phyloP scores from a whole-genome alignment of 2,888 invertebrate species.

The Geotrupes spiniger region DNA sequence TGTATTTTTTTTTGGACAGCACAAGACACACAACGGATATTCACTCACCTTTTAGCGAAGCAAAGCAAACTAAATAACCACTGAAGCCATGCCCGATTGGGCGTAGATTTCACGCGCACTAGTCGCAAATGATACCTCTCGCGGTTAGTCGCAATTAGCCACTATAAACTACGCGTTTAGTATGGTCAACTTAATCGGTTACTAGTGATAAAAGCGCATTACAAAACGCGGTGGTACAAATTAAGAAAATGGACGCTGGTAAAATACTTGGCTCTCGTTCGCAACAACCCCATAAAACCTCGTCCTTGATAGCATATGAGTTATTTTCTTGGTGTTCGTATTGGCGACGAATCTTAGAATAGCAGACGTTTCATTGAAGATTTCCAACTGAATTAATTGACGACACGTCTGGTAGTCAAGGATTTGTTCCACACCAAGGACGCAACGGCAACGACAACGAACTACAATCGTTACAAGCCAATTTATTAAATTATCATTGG shows the following conservation, averaged over 20 bases:
- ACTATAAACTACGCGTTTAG: slow-evolving; percentile 5
- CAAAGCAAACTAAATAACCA: slow-evolving; percentile 30
- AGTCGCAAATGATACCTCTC: not conserved
- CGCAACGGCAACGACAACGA: too few relatives aligned
- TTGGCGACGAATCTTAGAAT: too few relatives aligned
- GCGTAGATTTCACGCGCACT: too few relatives aligned
- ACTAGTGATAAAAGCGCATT: slow-evolving; percentile 15
- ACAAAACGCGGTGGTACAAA: slow-evolving; percentile 17
- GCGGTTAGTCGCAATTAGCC: slow-evolving; percentile 15
- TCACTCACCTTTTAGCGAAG: slow-evolving; percentile 27
- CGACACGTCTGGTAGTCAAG: too few relatives aligned
- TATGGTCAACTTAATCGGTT: slow-evolving; percentile 7
- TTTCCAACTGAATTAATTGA: too few relatives aligned
- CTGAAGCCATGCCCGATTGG: slow-evolving; percentile 27
- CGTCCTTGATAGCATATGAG: slow-evolving; percentile 9
- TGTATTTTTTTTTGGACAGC: slow-evolving; percentile 20
- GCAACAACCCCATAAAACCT: slow-evolving; percentile 17
- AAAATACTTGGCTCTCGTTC: slow-evolving; percentile 9
- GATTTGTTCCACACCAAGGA: too few relatives aligned
- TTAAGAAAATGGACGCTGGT: slow-evolving; percentile 12
- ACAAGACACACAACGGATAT: slow-evolving; percentile 23
- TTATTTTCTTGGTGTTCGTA: too few relatives aligned
- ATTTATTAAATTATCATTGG: too few relatives aligned
- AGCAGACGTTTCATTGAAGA: too few relatives aligned
- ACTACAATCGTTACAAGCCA: too few relatives aligned